Conservation (phyloP, 2,888 invertebrate species). For the Torymus aiolomorphi region DNA sequence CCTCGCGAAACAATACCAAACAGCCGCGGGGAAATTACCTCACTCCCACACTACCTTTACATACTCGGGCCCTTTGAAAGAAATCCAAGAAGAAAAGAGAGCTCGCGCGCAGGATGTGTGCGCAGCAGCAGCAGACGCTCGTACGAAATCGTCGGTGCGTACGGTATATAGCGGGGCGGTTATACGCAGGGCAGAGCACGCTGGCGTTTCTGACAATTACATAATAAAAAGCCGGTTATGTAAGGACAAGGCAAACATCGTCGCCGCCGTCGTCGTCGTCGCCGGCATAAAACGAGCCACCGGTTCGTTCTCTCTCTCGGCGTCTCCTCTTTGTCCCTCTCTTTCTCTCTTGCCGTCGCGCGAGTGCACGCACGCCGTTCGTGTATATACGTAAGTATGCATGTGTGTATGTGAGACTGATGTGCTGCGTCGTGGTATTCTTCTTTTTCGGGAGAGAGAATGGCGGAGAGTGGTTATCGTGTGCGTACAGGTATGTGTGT, state of each 20-base stretch:
- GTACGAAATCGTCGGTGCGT: neutral
- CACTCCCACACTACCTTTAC: too few relatives aligned
- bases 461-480: too few relatives aligned
- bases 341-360: neutral
- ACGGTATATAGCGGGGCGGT: constrained; percentile 14
- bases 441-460: too few relatives aligned
- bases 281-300: constrained; percentile 37
- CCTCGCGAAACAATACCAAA: too few relatives aligned
- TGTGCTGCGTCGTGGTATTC: too few relatives aligned
- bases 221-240: constrained; percentile 74
- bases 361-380: neutral
- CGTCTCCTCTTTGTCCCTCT: neutral
- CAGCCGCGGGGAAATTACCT: too few relatives aligned
- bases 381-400: neutral
- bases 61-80: too few relatives aligned
- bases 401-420: too few relatives aligned
- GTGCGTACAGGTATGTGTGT: too few relatives aligned
- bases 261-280: constrained; percentile 60
- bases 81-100: too few relatives aligned
- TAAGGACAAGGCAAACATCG: constrained; percentile 71
- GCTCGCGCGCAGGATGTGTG: too few relatives aligned
- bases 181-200: constrained; percentile 62
- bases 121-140: too few relatives aligned
- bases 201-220: constrained; percentile 72
- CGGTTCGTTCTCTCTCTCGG: neutral